Percentiles rank a stretch among this genome's conserved stretches.
phyloP scores from a whole-genome alignment of 2,113 vertebrate species.

The Eurystomus gularis region DNA sequence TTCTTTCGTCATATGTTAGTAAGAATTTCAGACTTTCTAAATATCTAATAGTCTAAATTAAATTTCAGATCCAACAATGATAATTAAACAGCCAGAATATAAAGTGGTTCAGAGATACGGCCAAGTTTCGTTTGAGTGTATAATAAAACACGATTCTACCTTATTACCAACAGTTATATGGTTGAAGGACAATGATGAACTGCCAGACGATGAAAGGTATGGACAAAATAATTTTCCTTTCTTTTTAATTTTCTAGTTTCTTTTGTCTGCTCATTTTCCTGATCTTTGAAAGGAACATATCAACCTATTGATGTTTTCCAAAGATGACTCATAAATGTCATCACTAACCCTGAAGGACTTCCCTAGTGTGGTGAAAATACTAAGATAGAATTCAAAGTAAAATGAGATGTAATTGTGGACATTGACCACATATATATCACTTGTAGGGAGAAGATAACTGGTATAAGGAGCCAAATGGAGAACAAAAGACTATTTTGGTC shows the following conservation, averaged over 20 bases:
- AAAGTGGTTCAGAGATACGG: constrained; percentile 83
- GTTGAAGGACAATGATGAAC: constrained; percentile 86
- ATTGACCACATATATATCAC: not conserved
- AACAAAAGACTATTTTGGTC: not conserved
- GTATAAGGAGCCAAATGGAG: not conserved
- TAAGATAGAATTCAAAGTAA: not conserved
- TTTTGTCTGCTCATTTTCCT: not conserved
- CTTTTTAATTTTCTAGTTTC: not conserved
- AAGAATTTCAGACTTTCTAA: constrained; percentile 4
- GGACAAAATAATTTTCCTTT: not conserved
- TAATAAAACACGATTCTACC: constrained; percentile 88
- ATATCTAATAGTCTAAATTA: constrained; percentile 53
- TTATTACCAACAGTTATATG: constrained; percentile 83
- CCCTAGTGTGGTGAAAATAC: not conserved
- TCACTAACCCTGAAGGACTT: not conserved
- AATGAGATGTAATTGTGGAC: not conserved
- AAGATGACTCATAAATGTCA: not conserved
- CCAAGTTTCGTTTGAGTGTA: constrained; percentile 89
- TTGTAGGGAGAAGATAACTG: not conserved
- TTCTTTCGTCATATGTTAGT: not conserved
- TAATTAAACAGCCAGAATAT: constrained; percentile 89
- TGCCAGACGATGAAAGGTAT: constrained; percentile 90
- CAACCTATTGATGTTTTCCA: not conserved
- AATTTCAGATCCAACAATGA: constrained; percentile 90
- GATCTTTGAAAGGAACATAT: not conserved